Evolutionary conservation across 1,140 invertebrate species (phyloP), one percentile per base, ranked within the genome.

Genomic region (Cotesia glomerata): DNA sequence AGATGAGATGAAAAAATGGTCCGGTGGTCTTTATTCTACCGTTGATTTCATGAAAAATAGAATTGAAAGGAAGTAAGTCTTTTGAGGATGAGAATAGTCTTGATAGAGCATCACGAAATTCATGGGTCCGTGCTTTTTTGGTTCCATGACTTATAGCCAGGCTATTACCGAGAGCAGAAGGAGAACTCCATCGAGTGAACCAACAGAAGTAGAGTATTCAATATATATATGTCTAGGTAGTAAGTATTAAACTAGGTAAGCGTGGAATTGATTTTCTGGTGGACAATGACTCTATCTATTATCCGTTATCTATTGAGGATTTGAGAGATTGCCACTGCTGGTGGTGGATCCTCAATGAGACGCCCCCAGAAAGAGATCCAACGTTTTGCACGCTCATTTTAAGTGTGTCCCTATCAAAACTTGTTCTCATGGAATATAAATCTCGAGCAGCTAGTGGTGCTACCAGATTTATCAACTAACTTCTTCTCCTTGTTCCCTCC

Each of bases 281-380:
- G 52, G 62, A 70, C 73, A 70, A 74, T 74, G 68, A 69, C 61
- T 74, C 36, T 64, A 74, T 74, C 73, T 74, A 71, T 66, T 71
- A 74, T 74, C 73, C 52, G 63, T 65, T 65, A 74, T 74, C 73
- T 74, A 73, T 69, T 62, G 58, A 58, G 65, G 14, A 69, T 67
- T 72, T 13, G 36, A 51, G 51, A 72, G 39, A 45, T 45, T 45
- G 39, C 35, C 4, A 62, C 59, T 67, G 65, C 18, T 32, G 34
- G 54, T 45, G 34, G 9, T 45, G 52, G 14, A 5, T 45, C 62
- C 64, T 45, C 54, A 51, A n/a, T 54, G 51, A 39, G 14, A 5
- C 26, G 61, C 64, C n/a, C 54, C 32, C 7, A 39, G 51, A 59
- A 58, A 34, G 67, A 52, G 16, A 67, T 67, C 63, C 9, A 18